Conservation (phyloP, 2,888 invertebrate species). For the Drepana falcataria region DNA sequence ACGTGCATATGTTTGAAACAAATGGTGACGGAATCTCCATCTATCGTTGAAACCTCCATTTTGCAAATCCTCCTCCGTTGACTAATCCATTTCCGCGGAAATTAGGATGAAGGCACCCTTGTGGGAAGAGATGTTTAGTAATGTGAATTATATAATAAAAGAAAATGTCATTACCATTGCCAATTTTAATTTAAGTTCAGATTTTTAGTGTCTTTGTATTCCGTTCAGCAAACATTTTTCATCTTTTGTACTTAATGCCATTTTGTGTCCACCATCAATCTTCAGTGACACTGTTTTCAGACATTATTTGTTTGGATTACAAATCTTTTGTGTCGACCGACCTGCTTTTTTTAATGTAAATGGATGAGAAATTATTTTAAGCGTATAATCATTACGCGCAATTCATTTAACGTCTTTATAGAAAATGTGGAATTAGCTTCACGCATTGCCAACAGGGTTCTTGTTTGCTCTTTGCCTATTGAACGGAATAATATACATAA, state of each 20-base stretch:
- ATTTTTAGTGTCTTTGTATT: neutral
- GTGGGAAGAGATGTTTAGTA: too few relatives aligned
- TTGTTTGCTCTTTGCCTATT: too few relatives aligned
- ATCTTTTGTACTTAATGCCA: neutral
- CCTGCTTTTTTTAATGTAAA: neutral
- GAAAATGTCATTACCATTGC: neutral
- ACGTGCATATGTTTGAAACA: too few relatives aligned
- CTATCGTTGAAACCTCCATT: too few relatives aligned
- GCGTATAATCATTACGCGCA: neutral
- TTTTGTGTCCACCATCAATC: neutral
- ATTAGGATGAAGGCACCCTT: too few relatives aligned
- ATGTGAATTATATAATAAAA: neutral
- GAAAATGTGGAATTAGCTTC: neutral
- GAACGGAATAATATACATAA: too few relatives aligned
- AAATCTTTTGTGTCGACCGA: slow-evolving; percentile 1
- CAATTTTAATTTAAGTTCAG: neutral
- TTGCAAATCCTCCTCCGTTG: too few relatives aligned
- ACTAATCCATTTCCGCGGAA: too few relatives aligned
- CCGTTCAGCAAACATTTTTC: neutral
- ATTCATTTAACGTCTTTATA: neutral
- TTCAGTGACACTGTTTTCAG: neutral
- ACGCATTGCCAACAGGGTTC: too few relatives aligned
- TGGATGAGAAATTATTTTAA: slow-evolving; percentile 1
- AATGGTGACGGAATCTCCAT: too few relatives aligned
- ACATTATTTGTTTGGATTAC: neutral